A percentile compares a stretch with the other conserved stretches of the same genome.
These are phyloP conservation scores for Gonioctena quinquepunctata DNA, from an alignment of 1,140 invertebrate genomes.

Conservation along the genomic window DNA sequence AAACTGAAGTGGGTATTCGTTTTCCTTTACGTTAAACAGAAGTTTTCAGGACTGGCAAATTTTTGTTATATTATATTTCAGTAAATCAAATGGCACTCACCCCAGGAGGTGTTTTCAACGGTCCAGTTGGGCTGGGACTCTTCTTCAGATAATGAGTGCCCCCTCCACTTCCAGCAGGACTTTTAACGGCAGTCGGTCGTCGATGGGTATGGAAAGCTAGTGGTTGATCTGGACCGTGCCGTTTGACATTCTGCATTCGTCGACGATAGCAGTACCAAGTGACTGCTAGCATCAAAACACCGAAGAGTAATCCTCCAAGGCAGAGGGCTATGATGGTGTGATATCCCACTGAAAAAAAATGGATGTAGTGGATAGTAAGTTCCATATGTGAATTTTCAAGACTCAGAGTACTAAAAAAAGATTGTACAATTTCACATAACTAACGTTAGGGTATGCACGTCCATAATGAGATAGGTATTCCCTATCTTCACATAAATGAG, in stretches of 20 bases:
- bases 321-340: slow-evolving; percentile 67
- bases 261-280: slow-evolving; percentile 64
- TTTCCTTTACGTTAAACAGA: too few relatives aligned
- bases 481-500: too few relatives aligned
- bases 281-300: slow-evolving; percentile 63
- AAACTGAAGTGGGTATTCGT: background rate
- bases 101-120: slow-evolving; percentile 58
- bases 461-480: too few relatives aligned
- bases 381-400: too few relatives aligned
- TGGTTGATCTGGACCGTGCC: slow-evolving; percentile 61
- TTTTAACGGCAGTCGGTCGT: slow-evolving; percentile 69
- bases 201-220: slow-evolving; percentile 64
- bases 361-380: background rate
- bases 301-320: slow-evolving; percentile 61
- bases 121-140: slow-evolving; percentile 80
- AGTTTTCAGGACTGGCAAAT: too few relatives aligned
- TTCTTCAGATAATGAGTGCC: slow-evolving; percentile 82
- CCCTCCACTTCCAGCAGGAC: slow-evolving; percentile 65
- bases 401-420: too few relatives aligned
- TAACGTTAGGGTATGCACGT: too few relatives aligned
- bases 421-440: too few relatives aligned
- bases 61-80: background rate
- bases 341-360: slow-evolving; percentile 62
- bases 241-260: slow-evolving; percentile 47
- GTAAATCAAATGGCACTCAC: slow-evolving; percentile 32